phyloP scores from a whole-genome alignment of 2,113 vertebrate genomes.

The Bungarus multicinctus region DNA sequence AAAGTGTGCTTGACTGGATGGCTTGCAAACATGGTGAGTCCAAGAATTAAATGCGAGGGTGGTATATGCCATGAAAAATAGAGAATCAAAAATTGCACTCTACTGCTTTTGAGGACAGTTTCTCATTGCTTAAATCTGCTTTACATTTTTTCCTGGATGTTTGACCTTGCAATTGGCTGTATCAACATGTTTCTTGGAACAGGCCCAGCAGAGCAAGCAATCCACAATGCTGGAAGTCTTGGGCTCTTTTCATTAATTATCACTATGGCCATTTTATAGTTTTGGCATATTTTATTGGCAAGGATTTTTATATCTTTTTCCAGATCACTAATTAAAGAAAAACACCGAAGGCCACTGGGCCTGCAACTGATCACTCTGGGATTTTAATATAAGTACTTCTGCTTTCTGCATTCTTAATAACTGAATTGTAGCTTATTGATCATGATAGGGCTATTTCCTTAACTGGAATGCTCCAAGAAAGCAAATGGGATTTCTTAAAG shows the following conservation, averaged over 20 bases:
- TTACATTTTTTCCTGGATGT: constrained; percentile 17
- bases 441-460: background rate
- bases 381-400: background rate
- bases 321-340: background rate
- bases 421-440: background rate
- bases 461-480: constrained; percentile 22
- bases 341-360: background rate
- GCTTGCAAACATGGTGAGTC: background rate
- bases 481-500: background rate
- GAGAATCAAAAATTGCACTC: background rate
- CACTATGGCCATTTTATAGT: constrained; percentile 1
- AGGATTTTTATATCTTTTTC: constrained; percentile 19
- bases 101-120: background rate
- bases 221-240: constrained; percentile 10
- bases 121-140: background rate
- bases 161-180: constrained; percentile 13
- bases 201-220: background rate
- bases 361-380: background rate
- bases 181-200: constrained; percentile 1
- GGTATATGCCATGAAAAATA: background rate
- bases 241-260: constrained; percentile 16
- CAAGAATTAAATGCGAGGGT: background rate
- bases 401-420: constrained; percentile 8
- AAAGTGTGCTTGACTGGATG: background rate
- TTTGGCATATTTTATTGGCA: constrained; percentile 23